A percentile compares a stretch with the other conserved stretches of the same genome.
phyloP scores from a whole-genome alignment of 2,888 invertebrate species.

The Bimastos eiseni region DNA sequence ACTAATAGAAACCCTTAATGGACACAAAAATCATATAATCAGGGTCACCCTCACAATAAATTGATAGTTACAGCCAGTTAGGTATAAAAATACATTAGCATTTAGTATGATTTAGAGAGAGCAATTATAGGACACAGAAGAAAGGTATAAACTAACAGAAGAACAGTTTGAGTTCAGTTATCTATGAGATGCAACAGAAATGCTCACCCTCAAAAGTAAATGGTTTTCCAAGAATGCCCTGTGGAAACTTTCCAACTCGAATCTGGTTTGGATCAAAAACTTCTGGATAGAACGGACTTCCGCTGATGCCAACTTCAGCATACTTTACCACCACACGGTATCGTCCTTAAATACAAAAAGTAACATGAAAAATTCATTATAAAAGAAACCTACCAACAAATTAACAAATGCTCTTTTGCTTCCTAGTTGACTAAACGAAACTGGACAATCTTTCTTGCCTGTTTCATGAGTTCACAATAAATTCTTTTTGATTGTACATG shows the following conservation, averaged over 20 bases:
- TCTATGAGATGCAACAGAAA: background rate
- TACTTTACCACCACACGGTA: constrained; percentile 41
- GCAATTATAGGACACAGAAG: background rate
- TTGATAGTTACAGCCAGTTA: too few species aligned
- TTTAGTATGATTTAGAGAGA: background rate
- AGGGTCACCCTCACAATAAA: too few species aligned
- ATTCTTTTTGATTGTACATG: background rate
- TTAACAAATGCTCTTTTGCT: background rate
- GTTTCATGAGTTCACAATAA: background rate
- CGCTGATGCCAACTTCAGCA: constrained; percentile 61
- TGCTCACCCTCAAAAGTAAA: constrained; percentile 37
- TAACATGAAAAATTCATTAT: background rate
- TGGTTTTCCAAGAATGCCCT: constrained; percentile 39
- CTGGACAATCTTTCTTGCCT: background rate
- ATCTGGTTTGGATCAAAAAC: constrained; percentile 76
- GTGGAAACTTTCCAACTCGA: constrained; percentile 63
- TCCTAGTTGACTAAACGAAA: too few species aligned
- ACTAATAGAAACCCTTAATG: too few species aligned
- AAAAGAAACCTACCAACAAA: background rate
- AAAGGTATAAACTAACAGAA: background rate
- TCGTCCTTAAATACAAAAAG: constrained; percentile 37
- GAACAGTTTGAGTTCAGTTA: background rate
- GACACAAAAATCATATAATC: too few species aligned
- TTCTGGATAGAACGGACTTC: constrained; percentile 81
- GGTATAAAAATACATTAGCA: too few species aligned